Evolutionary conservation across 2,888 invertebrate genomes (phyloP), one percentile per base, ranked within the genome.

Genomic region (Tetragonula carbonaria): DNA sequence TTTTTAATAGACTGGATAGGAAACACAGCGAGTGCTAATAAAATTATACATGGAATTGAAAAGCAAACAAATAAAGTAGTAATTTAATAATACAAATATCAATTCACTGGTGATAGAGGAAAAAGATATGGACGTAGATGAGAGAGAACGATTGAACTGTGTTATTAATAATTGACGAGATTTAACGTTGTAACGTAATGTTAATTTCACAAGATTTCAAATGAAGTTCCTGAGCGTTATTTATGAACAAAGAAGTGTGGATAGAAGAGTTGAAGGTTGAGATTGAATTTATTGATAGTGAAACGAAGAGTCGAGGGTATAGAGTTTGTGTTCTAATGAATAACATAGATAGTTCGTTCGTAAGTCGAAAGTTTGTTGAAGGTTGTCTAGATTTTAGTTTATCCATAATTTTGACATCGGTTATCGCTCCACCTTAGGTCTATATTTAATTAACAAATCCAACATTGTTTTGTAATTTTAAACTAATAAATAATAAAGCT

Each of bases 351-450:
- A 5, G 18, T 6, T 13, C 13, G 23, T 28, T 28, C n/a, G 13
- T 66, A 45, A 8, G 45, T 45, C 45, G 51, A 51, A 11, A 33
- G 6, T 4, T 74, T 23, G 28, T 4, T 14, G 28, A 33, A 63
- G 18, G 14, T 63, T 51, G 28, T 74, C 55, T 45, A 57, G 66
- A 67, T 66, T 57, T 57, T 55, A 45, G 57, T 45, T 55, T 21
- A 57, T 66, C 66, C 45, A 65, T 16, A 53, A 4, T 66, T 66
- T 45, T 38, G 45, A 45, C 18, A 66, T 66, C 53, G 38, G 38
- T 38, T 16, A 38, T 51, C 8, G 2, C 51, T 63, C 74, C 63
- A 11, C 14, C 51, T 65, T 74, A 53, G 18, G n/a, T 21, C 33
- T 71, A n/a, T 53, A 6, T 73, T 62, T 45, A 8, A 45, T 57